phyloP scores from a whole-genome alignment of 2,888 invertebrate genomes.

The Chrysomela aeneicollis region DNA sequence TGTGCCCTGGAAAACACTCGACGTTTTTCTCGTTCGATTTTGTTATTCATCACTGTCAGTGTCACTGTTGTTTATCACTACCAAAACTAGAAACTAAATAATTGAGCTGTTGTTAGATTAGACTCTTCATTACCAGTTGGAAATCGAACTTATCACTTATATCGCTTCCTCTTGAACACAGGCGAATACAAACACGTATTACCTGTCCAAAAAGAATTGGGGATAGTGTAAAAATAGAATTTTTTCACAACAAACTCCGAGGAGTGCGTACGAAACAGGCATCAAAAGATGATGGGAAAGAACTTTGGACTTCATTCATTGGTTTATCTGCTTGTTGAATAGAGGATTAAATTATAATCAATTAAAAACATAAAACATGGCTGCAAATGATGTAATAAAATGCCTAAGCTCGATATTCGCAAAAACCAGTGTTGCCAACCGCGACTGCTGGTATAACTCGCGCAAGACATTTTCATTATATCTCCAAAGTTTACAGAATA shows the following conservation, averaged over 20 bases:
- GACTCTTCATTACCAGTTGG: not conserved
- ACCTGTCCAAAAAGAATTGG: not conserved
- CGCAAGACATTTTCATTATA: too few species aligned
- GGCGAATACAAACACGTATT: too few species aligned
- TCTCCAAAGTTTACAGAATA: too few species aligned
- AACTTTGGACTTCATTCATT: not conserved
- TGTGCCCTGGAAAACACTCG: constrained; percentile 24
- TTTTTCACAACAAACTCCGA: not conserved
- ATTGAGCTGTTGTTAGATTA: too few species aligned
- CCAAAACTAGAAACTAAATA: too few species aligned
- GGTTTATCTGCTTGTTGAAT: not conserved
- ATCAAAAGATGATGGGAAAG: not conserved
- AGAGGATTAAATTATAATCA: too few species aligned
- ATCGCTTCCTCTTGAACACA: too few species aligned
- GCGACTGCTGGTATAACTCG: too few species aligned
- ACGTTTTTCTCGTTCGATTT: constrained; percentile 13
- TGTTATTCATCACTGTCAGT: constrained; percentile 17
- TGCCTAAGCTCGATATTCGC: too few species aligned
- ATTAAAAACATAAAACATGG: too few species aligned
- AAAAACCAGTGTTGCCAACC: too few species aligned
- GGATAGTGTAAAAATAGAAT: not conserved
- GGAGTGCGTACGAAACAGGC: not conserved
- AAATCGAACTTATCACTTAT: not conserved
- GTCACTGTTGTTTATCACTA: not conserved
- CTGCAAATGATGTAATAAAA: too few species aligned